Evolutionary conservation across 2,113 vertebrate species (phyloP).

Genomic region (Chloropsis hardwickii): DNA sequence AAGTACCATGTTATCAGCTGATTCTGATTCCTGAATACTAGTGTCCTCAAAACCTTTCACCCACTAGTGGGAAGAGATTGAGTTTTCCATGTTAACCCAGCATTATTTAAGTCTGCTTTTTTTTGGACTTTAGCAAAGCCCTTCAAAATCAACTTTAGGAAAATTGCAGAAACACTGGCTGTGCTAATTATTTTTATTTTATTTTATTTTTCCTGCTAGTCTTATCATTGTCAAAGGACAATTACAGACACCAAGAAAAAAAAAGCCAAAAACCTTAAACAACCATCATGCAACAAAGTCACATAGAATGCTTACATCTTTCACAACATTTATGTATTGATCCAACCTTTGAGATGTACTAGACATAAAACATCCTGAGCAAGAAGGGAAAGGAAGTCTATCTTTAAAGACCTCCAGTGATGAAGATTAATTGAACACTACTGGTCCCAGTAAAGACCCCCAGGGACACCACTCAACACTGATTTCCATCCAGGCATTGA

Average conservation of each 20-base stretch:
- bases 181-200: not conserved
- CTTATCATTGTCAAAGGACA: not conserved
- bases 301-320: not conserved
- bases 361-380: not conserved
- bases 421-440: not conserved
- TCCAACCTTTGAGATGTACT: not conserved
- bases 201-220: not conserved
- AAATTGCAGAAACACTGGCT: not conserved
- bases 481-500: not conserved
- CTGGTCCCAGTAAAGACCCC: not conserved
- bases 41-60: not conserved
- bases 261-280: not conserved
- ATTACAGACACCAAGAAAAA: not conserved
- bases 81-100: not conserved
- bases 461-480: not conserved
- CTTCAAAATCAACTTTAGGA: not conserved
- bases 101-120: not conserved
- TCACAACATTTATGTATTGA: not conserved
- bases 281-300: not conserved
- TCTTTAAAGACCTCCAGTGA: not conserved
- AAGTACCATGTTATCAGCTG: not conserved
- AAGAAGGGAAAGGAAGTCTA: not conserved
- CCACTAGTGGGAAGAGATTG: not conserved
- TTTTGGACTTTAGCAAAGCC: not conserved
- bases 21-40: not conserved